Conservation (phyloP, 1,140 invertebrate genomes). For the Solenopsis fugax region DNA sequence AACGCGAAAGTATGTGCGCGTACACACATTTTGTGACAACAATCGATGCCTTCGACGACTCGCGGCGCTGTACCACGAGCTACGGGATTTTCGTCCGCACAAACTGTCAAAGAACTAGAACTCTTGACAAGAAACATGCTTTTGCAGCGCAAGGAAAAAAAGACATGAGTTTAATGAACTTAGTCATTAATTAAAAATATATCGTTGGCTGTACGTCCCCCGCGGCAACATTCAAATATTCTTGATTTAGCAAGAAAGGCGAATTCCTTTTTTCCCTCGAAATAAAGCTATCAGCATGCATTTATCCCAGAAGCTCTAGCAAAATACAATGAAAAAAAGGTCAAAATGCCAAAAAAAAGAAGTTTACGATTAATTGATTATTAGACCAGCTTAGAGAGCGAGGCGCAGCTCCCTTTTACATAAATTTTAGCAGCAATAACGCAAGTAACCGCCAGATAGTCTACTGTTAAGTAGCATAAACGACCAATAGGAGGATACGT, state of each 20-base stretch:
- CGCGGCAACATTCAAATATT: constrained; percentile 3
- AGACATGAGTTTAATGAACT: constrained; percentile 26
- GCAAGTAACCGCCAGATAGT: constrained; percentile 72
- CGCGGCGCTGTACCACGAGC: constrained; percentile 58
- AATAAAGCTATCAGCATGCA: constrained; percentile 41
- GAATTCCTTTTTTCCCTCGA: constrained; percentile 67
- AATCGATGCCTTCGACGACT: constrained; percentile 73
- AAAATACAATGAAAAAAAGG: constrained; percentile 43
- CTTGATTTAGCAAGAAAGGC: constrained; percentile 34
- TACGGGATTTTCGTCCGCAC: constrained; percentile 31
- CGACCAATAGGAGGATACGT: constrained; percentile 74
- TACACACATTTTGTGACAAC: constrained; percentile 56
- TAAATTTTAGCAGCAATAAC: constrained; percentile 75
- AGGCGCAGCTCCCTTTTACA: constrained; percentile 65
- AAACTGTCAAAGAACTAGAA: constrained; percentile 32
- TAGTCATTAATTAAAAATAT: constrained; percentile 48
- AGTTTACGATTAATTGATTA: constrained; percentile 41
- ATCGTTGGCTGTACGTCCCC: constrained; percentile 44
- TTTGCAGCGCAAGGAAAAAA: constrained; percentile 29
- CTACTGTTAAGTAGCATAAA: constrained; percentile 73
- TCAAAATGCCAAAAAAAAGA: constrained; percentile 32
- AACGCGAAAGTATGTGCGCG: constrained; percentile 20
- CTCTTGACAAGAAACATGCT: constrained; percentile 29
- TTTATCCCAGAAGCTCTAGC: constrained; percentile 38
- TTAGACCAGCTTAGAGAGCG: constrained; percentile 42